A percentile compares a stretch with the other conserved stretches of the same genome.
phyloP scores from a whole-genome alignment of 2,888 invertebrate genomes.

The Sabellastarte sp. region DNA sequence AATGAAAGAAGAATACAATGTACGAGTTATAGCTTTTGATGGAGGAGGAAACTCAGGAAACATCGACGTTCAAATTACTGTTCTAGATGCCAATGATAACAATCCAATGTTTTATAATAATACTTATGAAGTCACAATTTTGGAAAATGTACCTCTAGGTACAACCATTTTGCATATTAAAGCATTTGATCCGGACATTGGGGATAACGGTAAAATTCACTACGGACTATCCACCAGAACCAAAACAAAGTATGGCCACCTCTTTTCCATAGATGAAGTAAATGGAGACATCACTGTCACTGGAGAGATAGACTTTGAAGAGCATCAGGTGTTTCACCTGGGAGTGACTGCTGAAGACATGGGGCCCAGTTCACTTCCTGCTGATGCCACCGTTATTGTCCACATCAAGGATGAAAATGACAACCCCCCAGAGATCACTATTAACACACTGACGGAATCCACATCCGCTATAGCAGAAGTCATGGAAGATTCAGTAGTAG shows the following conservation, averaged over 20 bases:
- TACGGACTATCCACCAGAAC: conserved; percentile 23
- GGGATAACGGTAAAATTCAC: conserved; percentile 25
- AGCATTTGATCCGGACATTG: conserved; percentile 30
- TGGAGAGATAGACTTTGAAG: conserved; percentile 25
- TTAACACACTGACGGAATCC: conserved; percentile 15
- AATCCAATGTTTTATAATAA: conserved; percentile 15
- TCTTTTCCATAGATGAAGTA: conserved; percentile 22
- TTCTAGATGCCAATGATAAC: conserved; percentile 22
- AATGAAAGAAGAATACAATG: conserved; percentile 18
- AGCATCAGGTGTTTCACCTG: conserved; percentile 19
- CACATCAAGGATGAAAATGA: conserved; percentile 27
- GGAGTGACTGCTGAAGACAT: conserved; percentile 23
- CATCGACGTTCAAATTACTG: conserved; percentile 12
- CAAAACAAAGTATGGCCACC: conserved; percentile 14
- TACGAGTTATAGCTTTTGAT: conserved; percentile 25
- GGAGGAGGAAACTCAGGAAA: conserved; percentile 15
- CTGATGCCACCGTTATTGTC: conserved; percentile 20
- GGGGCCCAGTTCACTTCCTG: conserved; percentile 23
- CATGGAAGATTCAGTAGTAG: conserved; percentile 16
- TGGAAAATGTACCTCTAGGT: conserved; percentile 19
- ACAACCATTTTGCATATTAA: conserved; percentile 22
- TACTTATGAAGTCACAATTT: conserved; percentile 18
- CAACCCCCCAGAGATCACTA: conserved; percentile 26
- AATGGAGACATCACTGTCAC: conserved; percentile 26
- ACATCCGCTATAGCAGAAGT: conserved; percentile 13